Evolutionary conservation across 2,888 invertebrate genomes (phyloP).

Genomic region (Clusia tigrina): DNA sequence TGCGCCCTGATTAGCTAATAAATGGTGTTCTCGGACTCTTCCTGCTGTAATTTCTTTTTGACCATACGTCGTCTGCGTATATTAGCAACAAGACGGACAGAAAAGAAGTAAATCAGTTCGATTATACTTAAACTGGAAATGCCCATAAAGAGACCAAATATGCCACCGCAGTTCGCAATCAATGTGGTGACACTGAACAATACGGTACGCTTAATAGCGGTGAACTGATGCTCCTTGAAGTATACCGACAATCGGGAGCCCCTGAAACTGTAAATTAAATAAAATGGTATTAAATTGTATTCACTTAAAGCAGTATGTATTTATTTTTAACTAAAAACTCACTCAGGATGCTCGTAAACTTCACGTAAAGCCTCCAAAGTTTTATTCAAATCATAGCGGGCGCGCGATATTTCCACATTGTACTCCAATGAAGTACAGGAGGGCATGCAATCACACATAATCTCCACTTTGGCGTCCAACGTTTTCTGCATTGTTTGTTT

Average conservation of each 20-base stretch:
- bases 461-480: slow-evolving; percentile 40
- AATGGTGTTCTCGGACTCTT: not conserved
- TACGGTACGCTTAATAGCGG: slow-evolving; percentile 73
- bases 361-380: slow-evolving; percentile 53
- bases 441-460: slow-evolving; percentile 60
- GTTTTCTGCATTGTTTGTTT: slow-evolving; percentile 51
- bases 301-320: not conserved
- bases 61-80: slow-evolving; percentile 47
- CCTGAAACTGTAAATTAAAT: slow-evolving; percentile 61
- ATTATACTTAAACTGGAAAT: slow-evolving; percentile 64
- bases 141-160: slow-evolving; percentile 67
- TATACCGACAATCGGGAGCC: slow-evolving; percentile 72
- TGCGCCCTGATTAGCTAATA: too few species aligned
- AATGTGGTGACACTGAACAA: slow-evolving; percentile 74
- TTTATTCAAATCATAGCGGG: slow-evolving; percentile 48
- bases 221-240: slow-evolving; percentile 77
- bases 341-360: slow-evolving; percentile 55
- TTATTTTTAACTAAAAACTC: slow-evolving; percentile 25
- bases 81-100: slow-evolving; percentile 60
- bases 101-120: slow-evolving; percentile 68
- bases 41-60: slow-evolving; percentile 36
- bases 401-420: slow-evolving; percentile 59
- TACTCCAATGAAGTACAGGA: slow-evolving; percentile 60
- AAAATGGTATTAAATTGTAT: not conserved
- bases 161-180: slow-evolving; percentile 74